Evolutionary conservation across 1,140 invertebrate genomes (phyloP), one percentile per base, ranked within the genome.

Genomic region (Rhagoletis pomonella): DNA sequence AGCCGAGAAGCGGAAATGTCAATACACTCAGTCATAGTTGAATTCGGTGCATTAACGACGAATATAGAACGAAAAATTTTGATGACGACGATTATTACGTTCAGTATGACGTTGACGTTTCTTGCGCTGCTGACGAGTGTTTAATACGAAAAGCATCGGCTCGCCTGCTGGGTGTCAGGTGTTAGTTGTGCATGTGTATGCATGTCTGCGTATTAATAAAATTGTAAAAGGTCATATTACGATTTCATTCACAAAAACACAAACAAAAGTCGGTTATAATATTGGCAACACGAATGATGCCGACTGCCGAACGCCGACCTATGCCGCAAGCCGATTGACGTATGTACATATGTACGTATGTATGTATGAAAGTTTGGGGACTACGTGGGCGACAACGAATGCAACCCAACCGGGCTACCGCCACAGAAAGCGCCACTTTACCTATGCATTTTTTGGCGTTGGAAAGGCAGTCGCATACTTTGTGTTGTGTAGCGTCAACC

Each of bases 211-310:
- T 81, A 58, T 81, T 81, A 81, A 81, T 81, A 81, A 81, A 81
- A 81, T 81, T 81, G 73, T 58, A 81, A 81, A 81, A 81, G 73
- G 73, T 81, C 73, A 81, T 81, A 81, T 81, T 81, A 81, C 73
- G 50, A 81, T 81, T 81, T 81, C 73, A 81, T 81, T 81, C 73
- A 81, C 73, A 81, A 55, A 81, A 81, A 81, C 44, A 81, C 73
- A 81, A 50, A 81, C 44, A 81, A 50, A 81, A 81, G 39, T 69
- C 73, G 73, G 73, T 81, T 81, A 81, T 81, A 55, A 55, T 81
- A 50, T 29, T n/a, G 73, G n/a, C 73, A 58, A 81, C 47, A 81
- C 73, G 73, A 81, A 19, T 50, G 17, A 10, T 17, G 12, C 73
- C 73, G 73, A 81, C 73, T 58, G 10, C n/a, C 50, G 73, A 19